Percentiles rank a stretch among this genome's conserved stretches.
phyloP scores from a whole-genome alignment of 2,888 invertebrate species.

The Sycophila texana region DNA sequence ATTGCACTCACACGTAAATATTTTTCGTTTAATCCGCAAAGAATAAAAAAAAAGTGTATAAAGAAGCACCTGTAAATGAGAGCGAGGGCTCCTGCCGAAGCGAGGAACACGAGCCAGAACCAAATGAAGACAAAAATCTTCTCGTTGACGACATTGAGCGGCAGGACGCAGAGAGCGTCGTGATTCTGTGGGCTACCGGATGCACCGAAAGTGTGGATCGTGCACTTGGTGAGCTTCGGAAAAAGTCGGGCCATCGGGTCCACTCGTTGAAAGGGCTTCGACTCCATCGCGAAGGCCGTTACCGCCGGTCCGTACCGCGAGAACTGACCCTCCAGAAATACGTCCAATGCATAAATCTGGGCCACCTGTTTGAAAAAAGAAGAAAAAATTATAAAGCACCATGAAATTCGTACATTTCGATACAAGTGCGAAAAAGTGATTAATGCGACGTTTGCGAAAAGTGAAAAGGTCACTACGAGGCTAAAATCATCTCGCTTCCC shows the following conservation, averaged over 20 bases:
- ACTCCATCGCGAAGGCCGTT: slow-evolving; percentile 76
- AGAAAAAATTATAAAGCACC: not conserved
- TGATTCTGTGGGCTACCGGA: slow-evolving; percentile 79
- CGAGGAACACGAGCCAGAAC: slow-evolving; percentile 96
- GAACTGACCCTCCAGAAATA: slow-evolving; percentile 81
- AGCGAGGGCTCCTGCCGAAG: slow-evolving; percentile 80
- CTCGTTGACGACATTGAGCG: slow-evolving; percentile 95
- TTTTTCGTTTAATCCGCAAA: too few species aligned
- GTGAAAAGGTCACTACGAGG: too few species aligned
- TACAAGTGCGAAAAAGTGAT: too few species aligned
- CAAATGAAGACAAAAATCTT: slow-evolving; percentile 96
- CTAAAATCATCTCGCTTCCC: too few species aligned
- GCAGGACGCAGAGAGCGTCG: slow-evolving; percentile 93
- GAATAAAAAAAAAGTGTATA: too few species aligned
- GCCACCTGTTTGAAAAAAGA: slow-evolving; percentile 77
- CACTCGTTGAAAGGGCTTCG: slow-evolving; percentile 71
- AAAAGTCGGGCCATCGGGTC: slow-evolving; percentile 84
- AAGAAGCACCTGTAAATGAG: slow-evolving; percentile 79
- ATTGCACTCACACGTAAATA: not conserved
- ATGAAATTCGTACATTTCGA: too few species aligned
- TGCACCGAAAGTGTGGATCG: slow-evolving; percentile 79
- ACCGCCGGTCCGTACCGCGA: slow-evolving; percentile 78
- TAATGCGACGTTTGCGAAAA: too few species aligned
- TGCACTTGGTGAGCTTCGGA: slow-evolving; percentile 84
- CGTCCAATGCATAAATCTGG: slow-evolving; percentile 83